phyloP scores from a whole-genome alignment of 2,113 vertebrate genomes.

The Bucco capensis region DNA sequence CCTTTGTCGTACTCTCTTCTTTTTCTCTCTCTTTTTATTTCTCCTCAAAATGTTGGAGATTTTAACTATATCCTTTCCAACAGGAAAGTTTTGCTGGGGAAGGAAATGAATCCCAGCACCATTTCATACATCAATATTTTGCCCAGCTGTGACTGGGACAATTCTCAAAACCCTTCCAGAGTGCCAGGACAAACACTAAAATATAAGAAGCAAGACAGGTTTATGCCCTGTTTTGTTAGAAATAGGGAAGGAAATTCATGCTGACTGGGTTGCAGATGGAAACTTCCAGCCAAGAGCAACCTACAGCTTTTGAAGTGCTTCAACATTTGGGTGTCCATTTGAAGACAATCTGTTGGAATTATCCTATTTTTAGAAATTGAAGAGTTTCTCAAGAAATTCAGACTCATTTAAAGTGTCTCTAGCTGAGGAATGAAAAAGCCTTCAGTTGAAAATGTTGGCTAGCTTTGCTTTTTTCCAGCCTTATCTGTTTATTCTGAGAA shows the following conservation, averaged over 20 bases:
- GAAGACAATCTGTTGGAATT: not conserved
- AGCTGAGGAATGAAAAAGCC: slow-evolving; percentile 9
- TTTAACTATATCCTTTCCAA: not conserved
- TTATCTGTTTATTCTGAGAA: not conserved
- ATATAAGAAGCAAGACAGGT: not conserved
- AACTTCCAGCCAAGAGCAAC: not conserved
- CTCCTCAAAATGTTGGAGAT: not conserved
- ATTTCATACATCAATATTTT: not conserved
- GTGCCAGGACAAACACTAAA: not conserved
- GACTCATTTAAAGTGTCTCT: not conserved
- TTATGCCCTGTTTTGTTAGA: not conserved
- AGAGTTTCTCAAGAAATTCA: slow-evolving; percentile 9
- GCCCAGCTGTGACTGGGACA: not conserved
- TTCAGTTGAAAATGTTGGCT: not conserved
- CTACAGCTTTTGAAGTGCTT: not conserved
- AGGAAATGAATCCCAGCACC: not conserved
- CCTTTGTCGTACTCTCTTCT: no score
- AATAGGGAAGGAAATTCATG: not conserved
- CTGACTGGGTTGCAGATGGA: not conserved
- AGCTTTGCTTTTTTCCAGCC: not conserved
- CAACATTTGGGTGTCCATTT: not conserved
- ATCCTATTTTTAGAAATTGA: not conserved
- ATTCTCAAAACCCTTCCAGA: not conserved
- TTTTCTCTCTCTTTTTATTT: not conserved
- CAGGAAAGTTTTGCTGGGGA: not conserved